A percentile compares a stretch with the other conserved stretches of the same genome.
phyloP scores from a whole-genome alignment of 1,140 invertebrate species.

The Drosophila triauraria region DNA sequence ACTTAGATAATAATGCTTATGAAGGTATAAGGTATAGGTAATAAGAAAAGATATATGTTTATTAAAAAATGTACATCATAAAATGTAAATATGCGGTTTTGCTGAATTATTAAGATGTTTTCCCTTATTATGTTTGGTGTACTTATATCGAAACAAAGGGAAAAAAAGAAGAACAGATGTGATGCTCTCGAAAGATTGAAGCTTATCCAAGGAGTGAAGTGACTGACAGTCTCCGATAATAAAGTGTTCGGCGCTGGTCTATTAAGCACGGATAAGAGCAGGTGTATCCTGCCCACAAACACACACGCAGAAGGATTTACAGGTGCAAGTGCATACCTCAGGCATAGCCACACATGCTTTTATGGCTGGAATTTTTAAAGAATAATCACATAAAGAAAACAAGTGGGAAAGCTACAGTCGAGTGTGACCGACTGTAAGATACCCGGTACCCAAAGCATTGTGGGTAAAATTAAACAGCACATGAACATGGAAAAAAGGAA shows the following conservation, averaged over 20 bases:
- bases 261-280: conserved; percentile 8
- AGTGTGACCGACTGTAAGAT: no score
- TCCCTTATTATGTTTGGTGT: no score
- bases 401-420: no score
- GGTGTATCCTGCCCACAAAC: conserved; percentile 8
- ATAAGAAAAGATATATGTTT: not conserved
- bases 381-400: not conserved
- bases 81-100: no score
- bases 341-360: not conserved
- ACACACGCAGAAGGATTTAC: not conserved
- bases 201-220: conserved; percentile 20
- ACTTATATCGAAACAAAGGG: not conserved
- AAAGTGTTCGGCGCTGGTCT: conserved; percentile 28
- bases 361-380: conserved; percentile 4
- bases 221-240: conserved; percentile 22
- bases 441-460: no score
- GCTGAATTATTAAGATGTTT: no score
- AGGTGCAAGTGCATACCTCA: not conserved
- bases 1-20: no score
- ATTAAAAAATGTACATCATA: not conserved
- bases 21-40: no score
- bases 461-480: no score
- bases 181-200: conserved; percentile 26
- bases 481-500: no score
- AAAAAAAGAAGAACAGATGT: not conserved